Evolutionary conservation across 2,113 vertebrate species (phyloP).

Genomic region (Hypomesus transpacificus): DNA sequence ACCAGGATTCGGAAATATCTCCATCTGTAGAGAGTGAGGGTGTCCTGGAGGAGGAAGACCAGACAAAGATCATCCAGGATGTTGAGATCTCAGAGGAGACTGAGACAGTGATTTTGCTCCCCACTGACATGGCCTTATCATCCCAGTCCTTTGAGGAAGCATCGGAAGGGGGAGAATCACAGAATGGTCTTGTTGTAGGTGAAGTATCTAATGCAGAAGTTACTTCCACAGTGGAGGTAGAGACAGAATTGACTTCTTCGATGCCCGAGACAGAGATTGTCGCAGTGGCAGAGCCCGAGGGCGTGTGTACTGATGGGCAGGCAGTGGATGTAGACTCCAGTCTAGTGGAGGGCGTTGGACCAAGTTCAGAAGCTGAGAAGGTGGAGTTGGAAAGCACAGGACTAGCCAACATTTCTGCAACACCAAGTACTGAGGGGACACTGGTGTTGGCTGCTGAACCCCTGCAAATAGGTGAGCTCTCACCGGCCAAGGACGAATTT

Average conservation of each 20-base stretch:
- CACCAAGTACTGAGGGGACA: background rate
- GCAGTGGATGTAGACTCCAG: background rate
- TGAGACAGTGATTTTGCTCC: too few relatives aligned
- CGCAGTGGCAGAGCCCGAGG: background rate
- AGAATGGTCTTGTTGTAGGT: background rate
- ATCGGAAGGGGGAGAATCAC: background rate
- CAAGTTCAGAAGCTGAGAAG: background rate
- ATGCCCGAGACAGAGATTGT: background rate
- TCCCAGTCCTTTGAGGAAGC: background rate
- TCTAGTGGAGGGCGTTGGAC: background rate
- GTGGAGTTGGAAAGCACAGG: background rate
- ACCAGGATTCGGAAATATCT: background rate
- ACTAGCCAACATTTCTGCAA: background rate
- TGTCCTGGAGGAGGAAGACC: background rate
- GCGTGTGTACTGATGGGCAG: background rate
- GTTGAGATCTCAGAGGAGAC: background rate
- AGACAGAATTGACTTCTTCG: background rate
- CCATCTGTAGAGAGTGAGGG: background rate
- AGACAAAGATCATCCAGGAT: background rate
- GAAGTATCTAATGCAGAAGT: background rate
- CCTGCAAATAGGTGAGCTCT: background rate
- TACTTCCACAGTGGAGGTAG: background rate
- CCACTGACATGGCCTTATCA: background rate
- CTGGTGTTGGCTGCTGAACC: background rate
- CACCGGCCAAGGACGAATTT: background rate